Conservation (phyloP, 2,888 invertebrate species). For the Eupithecia abbreviata region DNA sequence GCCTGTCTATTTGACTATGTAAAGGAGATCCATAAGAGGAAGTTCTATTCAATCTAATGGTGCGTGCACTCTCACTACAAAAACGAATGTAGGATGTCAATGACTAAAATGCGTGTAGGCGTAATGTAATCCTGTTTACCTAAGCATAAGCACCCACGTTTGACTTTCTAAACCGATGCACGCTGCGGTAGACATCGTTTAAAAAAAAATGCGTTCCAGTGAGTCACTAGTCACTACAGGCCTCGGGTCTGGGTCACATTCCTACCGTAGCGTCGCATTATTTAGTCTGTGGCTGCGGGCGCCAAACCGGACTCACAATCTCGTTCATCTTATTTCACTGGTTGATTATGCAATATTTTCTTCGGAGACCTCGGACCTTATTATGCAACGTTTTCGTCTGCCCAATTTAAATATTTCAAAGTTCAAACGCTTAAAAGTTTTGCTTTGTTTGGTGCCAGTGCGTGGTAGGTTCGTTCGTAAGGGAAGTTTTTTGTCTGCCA, state of each 20-base stretch:
- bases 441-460: conserved; percentile 40
- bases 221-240: conserved; percentile 77
- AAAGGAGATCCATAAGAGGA: neutral
- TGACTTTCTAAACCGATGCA: conserved; percentile 71
- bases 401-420: conserved; percentile 25
- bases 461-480: conserved; percentile 52
- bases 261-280: conserved; percentile 53
- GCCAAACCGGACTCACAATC: conserved; percentile 64
- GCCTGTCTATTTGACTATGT: neutral
- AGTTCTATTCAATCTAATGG: conserved; percentile 31
- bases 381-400: conserved; percentile 33
- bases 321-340: conserved; percentile 54
- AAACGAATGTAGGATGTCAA: conserved; percentile 49
- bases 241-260: conserved; percentile 82
- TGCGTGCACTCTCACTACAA: conserved; percentile 45
- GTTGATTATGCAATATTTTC: conserved; percentile 59
- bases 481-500: conserved; percentile 68
- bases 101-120: conserved; percentile 59
- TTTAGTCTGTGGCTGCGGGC: conserved; percentile 47
- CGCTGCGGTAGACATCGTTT: conserved; percentile 50
- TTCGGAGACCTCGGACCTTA: conserved; percentile 32
- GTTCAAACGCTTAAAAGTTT: conserved; percentile 25
- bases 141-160: conserved; percentile 73
- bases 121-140: conserved; percentile 69
- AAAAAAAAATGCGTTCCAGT: conserved; percentile 60